Evolutionary conservation across 2,797 vertebrate species (phyloP).

Genomic region (Gobio occitaniae): DNA sequence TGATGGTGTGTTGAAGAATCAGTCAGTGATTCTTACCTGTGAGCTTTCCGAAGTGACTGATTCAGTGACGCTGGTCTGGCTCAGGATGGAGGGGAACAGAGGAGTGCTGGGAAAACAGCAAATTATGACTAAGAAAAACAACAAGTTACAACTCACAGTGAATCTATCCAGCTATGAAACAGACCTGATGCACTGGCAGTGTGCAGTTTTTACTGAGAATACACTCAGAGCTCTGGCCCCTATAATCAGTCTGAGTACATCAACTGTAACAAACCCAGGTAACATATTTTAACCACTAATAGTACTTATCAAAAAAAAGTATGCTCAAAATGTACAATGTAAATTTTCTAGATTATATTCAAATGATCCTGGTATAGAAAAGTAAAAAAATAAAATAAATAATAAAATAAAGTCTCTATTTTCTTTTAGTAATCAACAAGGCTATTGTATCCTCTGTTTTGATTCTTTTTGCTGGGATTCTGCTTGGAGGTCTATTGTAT

Average conservation of each 20-base stretch:
- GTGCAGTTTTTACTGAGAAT: slow-evolving; percentile 50
- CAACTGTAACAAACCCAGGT: neutral
- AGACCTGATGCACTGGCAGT: slow-evolving; percentile 49
- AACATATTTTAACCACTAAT: neutral
- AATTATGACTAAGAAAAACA: slow-evolving; percentile 21
- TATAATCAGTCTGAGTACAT: slow-evolving; percentile 2
- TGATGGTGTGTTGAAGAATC: slow-evolving; percentile 25
- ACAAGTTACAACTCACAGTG: slow-evolving; percentile 23
- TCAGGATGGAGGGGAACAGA: slow-evolving; percentile 52
- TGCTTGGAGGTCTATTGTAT: slow-evolving; percentile 37
- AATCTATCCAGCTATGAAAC: slow-evolving; percentile 33
- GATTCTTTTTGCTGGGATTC: slow-evolving; percentile 7
- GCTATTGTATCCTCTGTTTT: neutral
- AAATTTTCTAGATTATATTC: neutral
- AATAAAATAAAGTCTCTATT: neutral
- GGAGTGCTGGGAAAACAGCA: slow-evolving; percentile 44
- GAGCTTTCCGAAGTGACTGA: slow-evolving; percentile 49
- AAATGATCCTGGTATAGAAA: too few species aligned
- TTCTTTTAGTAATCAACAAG: neutral
- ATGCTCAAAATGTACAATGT: neutral
- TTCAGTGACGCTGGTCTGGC: slow-evolving; percentile 56
- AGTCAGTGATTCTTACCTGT: slow-evolving; percentile 49
- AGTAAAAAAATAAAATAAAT: neutral
- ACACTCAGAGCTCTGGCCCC: slow-evolving; percentile 44
- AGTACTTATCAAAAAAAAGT: neutral